phyloP scores from a whole-genome alignment of 1,140 invertebrate species.

The Carposina sasakii region DNA sequence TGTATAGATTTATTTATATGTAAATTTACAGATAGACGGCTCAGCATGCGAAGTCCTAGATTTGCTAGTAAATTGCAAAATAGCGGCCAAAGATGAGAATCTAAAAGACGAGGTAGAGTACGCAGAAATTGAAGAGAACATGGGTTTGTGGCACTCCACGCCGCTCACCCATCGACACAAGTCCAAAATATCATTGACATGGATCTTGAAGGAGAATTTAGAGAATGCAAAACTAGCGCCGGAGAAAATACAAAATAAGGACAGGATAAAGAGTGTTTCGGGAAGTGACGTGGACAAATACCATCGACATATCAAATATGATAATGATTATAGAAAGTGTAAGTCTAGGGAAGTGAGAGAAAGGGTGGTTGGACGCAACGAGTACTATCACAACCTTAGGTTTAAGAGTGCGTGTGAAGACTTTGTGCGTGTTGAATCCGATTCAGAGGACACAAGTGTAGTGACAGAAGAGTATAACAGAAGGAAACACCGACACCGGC shows the following conservation, averaged over 20 bases:
- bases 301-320: conserved; percentile 31
- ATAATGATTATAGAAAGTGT: conserved; percentile 30
- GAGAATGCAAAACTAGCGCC: conserved; percentile 54
- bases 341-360: conserved; percentile 31
- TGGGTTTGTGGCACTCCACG: conserved; percentile 68
- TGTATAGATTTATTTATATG: background rate
- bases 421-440: conserved; percentile 41
- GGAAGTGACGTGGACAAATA: conserved; percentile 24
- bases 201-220: conserved; percentile 77
- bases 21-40: conserved; percentile 25
- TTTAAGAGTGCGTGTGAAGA: conserved; percentile 56
- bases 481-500: conserved; percentile 49
- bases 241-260: conserved; percentile 31
- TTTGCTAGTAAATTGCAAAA: conserved; percentile 53
- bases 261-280: conserved; percentile 21
- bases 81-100: conserved; percentile 30
- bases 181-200: conserved; percentile 80
- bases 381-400: conserved; percentile 53
- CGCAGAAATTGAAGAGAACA: conserved; percentile 56
- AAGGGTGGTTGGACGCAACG: conserved; percentile 52
- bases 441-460: conserved; percentile 47
- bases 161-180: conserved; percentile 68
- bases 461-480: conserved; percentile 45
- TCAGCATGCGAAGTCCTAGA: conserved; percentile 49
- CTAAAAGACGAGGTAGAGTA: conserved; percentile 45